Percentiles rank a stretch among this genome's conserved stretches.
These are phyloP conservation scores for Leptinotarsa rubiginosa DNA, from an alignment of 2,888 invertebrate genomes.

Conservation along the genomic window DNA sequence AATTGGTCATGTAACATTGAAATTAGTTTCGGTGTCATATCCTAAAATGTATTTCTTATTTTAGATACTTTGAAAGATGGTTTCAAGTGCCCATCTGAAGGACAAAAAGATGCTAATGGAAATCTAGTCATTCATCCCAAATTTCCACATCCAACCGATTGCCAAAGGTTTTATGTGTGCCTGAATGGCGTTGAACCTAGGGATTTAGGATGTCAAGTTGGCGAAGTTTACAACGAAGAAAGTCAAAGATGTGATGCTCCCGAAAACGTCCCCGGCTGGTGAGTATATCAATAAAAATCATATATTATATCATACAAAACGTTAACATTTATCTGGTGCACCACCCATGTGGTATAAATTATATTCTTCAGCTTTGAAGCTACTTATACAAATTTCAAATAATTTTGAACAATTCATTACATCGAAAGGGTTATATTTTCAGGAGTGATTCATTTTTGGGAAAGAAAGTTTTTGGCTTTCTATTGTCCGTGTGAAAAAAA, in stretches of 20 bases:
- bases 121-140: conserved; percentile 85
- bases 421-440: no score
- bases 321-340: no score
- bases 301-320: no score
- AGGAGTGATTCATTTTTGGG: no score
- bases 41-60: conserved; percentile 47
- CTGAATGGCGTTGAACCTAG: conserved; percentile 88
- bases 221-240: conserved; percentile 92
- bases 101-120: conserved; percentile 75
- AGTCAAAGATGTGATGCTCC: conserved; percentile 88
- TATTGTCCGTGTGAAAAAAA: no score
- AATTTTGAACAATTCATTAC: no score
- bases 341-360: no score
- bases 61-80: conserved; percentile 84
- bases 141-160: conserved; percentile 87
- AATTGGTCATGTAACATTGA: no score
- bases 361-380: no score
- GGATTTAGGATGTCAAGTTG: conserved; percentile 85
- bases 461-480: no score
- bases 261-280: conserved; percentile 92
- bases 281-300: conserved; percentile 58
- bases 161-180: conserved; percentile 93
- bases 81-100: conserved; percentile 84
- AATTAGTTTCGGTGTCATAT: background rate
- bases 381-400: no score